These are phyloP conservation scores for Idaea biselata DNA, from an alignment of 2,888 invertebrate genomes.

Conservation along the genomic window DNA sequence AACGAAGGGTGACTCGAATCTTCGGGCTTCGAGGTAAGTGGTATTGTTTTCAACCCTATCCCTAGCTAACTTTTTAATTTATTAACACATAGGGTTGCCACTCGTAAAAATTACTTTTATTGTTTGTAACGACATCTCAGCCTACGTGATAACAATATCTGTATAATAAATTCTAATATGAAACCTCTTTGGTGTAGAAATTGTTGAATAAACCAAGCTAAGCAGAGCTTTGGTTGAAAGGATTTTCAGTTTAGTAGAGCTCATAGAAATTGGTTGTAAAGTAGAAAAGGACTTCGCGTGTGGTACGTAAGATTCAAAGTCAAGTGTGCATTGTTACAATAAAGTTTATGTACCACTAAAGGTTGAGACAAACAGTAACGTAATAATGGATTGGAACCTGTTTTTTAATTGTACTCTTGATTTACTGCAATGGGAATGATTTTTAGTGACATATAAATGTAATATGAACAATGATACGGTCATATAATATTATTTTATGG, in stretches of 20 bases:
- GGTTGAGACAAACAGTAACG: conserved; percentile 59
- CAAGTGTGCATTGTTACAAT: conserved; percentile 66
- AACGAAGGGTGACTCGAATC: conserved; percentile 64
- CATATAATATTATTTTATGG: conserved; percentile 48
- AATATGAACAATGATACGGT: conserved; percentile 58
- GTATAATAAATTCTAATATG: conserved; percentile 64
- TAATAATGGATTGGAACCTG: conserved; percentile 59
- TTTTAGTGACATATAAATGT: conserved; percentile 60
- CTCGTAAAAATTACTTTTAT: conserved; percentile 80
- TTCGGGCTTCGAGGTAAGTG: conserved; percentile 69
- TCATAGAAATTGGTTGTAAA: conserved; percentile 30
- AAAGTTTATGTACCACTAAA: conserved; percentile 65
- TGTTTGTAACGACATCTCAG: conserved; percentile 78
- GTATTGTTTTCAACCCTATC: conserved; percentile 70
- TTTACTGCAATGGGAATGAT: conserved; percentile 72
- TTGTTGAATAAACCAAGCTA: conserved; percentile 31
- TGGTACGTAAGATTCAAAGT: conserved; percentile 59
- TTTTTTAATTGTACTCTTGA: conserved; percentile 61
- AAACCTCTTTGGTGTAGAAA: conserved; percentile 36
- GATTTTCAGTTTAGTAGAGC: conserved; percentile 14
- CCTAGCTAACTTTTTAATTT: conserved; percentile 72
- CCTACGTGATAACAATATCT: conserved; percentile 78
- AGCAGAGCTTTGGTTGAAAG: conserved; percentile 31
- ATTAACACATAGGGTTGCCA: conserved; percentile 74
- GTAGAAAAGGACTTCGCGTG: conserved; percentile 45